Conservation (phyloP, 2,797 vertebrate species). For the Bryconaethiops microstoma region DNA sequence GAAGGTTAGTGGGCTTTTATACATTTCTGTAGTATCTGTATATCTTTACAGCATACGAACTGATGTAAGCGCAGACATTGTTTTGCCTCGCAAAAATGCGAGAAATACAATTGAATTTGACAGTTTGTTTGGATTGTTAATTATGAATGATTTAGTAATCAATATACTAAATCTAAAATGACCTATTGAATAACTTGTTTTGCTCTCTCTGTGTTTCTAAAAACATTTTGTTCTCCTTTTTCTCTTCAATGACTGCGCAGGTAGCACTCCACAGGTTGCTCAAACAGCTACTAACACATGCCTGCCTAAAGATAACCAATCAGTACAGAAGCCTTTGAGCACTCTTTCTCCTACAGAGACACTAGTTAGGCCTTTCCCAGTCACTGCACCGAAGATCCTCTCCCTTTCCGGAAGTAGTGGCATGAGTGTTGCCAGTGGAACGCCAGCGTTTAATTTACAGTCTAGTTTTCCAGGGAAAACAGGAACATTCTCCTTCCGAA, state of each 20-base stretch:
- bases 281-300: background rate
- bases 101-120: background rate
- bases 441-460: slow-evolving; percentile 66
- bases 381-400: slow-evolving; percentile 31
- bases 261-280: background rate
- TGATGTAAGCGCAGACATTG: no score
- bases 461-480: slow-evolving; percentile 78
- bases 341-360: background rate
- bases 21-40: background rate
- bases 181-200: background rate
- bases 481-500: slow-evolving; percentile 85
- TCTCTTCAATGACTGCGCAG: slow-evolving; percentile 15
- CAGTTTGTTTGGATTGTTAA: background rate
- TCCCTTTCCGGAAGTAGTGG: slow-evolving; percentile 53
- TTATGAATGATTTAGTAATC: background rate
- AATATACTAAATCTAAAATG: background rate
- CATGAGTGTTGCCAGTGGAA: slow-evolving; percentile 60
- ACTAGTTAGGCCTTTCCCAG: background rate
- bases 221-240: background rate
- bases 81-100: background rate
- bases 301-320: background rate
- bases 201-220: background rate
- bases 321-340: slow-evolving; percentile 4
- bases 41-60: background rate
- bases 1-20: slow-evolving; percentile 37